Conservation (phyloP, 2,797 vertebrate species). For the Novumbra hubbsi region DNA sequence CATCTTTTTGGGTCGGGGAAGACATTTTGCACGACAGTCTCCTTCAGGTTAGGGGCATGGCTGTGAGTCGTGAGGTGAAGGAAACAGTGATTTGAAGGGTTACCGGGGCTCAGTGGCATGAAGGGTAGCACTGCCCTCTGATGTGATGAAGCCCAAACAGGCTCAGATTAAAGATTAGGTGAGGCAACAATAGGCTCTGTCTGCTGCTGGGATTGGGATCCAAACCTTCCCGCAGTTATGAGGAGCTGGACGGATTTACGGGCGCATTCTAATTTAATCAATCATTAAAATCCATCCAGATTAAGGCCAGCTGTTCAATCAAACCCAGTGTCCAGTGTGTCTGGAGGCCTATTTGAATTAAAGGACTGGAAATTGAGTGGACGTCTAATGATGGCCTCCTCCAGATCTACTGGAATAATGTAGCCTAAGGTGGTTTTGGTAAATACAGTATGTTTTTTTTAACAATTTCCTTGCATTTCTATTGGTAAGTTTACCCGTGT, state of each 20-base stretch:
- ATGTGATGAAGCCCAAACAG: conserved; percentile 50
- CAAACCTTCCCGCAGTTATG: conserved; percentile 27
- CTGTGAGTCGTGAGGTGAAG: not conserved
- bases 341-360: not conserved
- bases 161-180: conserved; percentile 54
- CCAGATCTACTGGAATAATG: too few relatives aligned
- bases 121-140: conserved; percentile 7
- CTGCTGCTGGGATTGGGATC: conserved; percentile 22
- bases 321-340: not conserved
- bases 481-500: too few relatives aligned
- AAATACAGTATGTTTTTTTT: too few relatives aligned
- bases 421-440: too few relatives aligned
- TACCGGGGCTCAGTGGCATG: conserved; percentile 20
- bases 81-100: conserved; percentile 29
- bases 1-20: too few relatives aligned
- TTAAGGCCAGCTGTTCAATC: not conserved
- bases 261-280: conserved; percentile 40
- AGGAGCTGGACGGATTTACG: conserved; percentile 4
- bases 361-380: too few relatives aligned
- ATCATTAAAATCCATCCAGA: conserved; percentile 1
- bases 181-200: conserved; percentile 51
- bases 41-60: conserved; percentile 29
- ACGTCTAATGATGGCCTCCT: too few relatives aligned
- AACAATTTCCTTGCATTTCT: too few relatives aligned
- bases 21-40: too few relatives aligned